A percentile compares a stretch with the other conserved stretches of the same genome.
Conservation (phyloP, 2,888 invertebrate species). For the Drosophila greeni region DNA sequence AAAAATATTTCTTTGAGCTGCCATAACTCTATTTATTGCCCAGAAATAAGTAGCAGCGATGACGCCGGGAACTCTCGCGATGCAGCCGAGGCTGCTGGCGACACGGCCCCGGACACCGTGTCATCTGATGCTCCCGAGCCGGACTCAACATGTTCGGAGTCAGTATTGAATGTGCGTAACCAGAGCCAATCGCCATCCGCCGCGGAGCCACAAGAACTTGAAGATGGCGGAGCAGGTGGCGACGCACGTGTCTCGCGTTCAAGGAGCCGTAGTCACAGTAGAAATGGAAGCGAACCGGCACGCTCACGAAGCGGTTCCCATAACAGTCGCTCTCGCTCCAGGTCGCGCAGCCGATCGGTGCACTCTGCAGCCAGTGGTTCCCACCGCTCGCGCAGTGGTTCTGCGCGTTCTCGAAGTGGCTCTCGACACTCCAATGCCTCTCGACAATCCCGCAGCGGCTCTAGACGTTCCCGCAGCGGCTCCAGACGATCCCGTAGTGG, state of each 20-base stretch:
- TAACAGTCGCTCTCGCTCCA: constrained; percentile 5
- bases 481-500: constrained; percentile 65
- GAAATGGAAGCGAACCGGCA: constrained; percentile 3
- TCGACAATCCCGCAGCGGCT: constrained; percentile 40
- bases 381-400: constrained; percentile 18
- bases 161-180: constrained; percentile 12
- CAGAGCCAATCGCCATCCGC: constrained; percentile 4
- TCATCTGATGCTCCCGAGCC: background rate
- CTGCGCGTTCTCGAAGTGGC: constrained; percentile 10
- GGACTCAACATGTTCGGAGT: constrained; percentile 9
- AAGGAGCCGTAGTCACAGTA: constrained; percentile 18
- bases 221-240: background rate
- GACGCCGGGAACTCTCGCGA: constrained; percentile 2
- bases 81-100: background rate
- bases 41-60: constrained; percentile 14
- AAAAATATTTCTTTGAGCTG: background rate
- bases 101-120: background rate
- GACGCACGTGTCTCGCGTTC: constrained; percentile 4
- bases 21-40: background rate
- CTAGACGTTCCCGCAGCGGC: constrained; percentile 40
- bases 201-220: constrained; percentile 1
- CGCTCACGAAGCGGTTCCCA: constrained; percentile 5
- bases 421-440: constrained; percentile 14
- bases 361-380: constrained; percentile 12
- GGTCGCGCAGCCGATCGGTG: constrained; percentile 6